phyloP scores from a whole-genome alignment of 2,888 invertebrate genomes.

The Drosophila quasianomalipes region DNA sequence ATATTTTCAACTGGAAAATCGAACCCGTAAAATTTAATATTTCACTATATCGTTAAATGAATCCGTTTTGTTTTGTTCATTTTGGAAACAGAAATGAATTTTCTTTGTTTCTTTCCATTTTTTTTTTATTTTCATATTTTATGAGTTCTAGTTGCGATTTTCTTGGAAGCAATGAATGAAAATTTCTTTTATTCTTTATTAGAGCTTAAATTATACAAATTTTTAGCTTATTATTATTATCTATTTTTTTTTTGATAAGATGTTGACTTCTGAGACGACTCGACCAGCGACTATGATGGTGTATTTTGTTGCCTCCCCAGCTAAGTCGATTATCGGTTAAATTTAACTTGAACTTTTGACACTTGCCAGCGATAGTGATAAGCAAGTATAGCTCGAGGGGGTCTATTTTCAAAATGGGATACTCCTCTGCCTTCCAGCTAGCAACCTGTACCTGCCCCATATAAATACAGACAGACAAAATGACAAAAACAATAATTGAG shows the following conservation, averaged over 20 bases:
- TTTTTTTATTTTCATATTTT: not conserved
- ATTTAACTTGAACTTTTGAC: slow-evolving; percentile 37
- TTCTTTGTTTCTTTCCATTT: not conserved
- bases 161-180: not conserved
- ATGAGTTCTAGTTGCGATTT: not conserved
- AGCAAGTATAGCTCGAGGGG: slow-evolving; percentile 42
- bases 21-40: not conserved
- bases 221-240: not conserved
- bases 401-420: not conserved
- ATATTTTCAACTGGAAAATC: not conserved
- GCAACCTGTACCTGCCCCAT: not conserved
- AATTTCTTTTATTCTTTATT: not conserved
- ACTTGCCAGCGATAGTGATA: slow-evolving; percentile 15
- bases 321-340: slow-evolving; percentile 20
- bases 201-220: not conserved
- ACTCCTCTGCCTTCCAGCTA: not conserved
- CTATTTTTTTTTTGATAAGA: slow-evolving; percentile 16
- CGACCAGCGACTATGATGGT: not conserved
- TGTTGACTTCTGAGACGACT: slow-evolving; percentile 10
- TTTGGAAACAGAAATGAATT: not conserved
- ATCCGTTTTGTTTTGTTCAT: not conserved
- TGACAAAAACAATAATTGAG: not conserved
- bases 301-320: not conserved
- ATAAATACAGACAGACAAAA: not conserved
- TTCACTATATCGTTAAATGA: not conserved